Base-by-base conservation (phyloP, 2,888 invertebrate genomes). In the Ophion slaviceki region DNA sequence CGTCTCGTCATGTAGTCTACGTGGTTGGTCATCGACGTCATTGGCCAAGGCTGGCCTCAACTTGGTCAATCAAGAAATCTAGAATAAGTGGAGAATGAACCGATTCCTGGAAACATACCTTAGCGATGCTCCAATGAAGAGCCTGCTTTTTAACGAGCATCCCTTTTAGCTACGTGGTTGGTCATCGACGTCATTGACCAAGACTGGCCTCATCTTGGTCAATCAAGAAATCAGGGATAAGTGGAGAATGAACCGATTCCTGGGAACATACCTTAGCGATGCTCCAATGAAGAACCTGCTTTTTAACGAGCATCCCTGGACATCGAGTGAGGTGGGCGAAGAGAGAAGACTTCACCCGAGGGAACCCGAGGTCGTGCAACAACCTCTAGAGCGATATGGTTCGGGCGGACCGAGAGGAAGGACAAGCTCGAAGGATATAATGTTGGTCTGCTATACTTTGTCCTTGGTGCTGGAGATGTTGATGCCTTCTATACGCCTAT, bases 301-400 rank as follows among this genome's bases (percentile, higher is more conserved):
- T 53, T 14, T 53, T 5, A 53, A 53, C 17, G 5, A 53, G 17
- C 14, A 53, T 79, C 64, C 36, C 24, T 11, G 81, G 87, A 6
- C 7, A 5, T 40, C 40, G 89, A 90, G 64, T 87, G 88, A 89
- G 86, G 86, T 92, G 92, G 92, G 91, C 90, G 89, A 86, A 89
- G 89, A 91, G 90, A 91, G 91, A 91, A 92, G 92, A 92, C 91
- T 91, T 91, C 89, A 89, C 90, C 92, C 92, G 91, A 91, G 86
- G 88, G 88, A 89, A 90, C 89, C 91, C 91, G 91, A 91, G 92
- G 87, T 89, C 88, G 90, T 90, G 88, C 88, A 89, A 88, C 91
- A 90, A 89, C 90, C 89, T 84, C 84, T 87, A 88, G 88, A 87
- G 90, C 78, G 86, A 85, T 84, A 80, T 78, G 75, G 70, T 75